Evolutionary conservation across 2,797 vertebrate genomes (phyloP), one percentile per base, ranked within the genome.

Genomic region (Rachycentron canadum): DNA sequence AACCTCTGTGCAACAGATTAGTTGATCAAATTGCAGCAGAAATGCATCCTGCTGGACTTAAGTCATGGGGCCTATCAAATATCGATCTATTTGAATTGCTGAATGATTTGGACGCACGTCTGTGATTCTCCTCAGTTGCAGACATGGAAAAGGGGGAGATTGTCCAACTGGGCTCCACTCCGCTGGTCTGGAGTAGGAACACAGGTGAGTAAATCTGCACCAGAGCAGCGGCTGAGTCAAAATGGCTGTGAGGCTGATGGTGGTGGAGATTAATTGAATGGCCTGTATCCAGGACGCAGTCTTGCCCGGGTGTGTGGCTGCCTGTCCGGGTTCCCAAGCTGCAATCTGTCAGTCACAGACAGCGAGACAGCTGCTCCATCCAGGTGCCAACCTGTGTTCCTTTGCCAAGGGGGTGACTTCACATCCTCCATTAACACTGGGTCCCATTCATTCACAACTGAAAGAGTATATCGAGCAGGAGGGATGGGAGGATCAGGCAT

Each of bases 381-480:
- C 91, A 92, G 90, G 90, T 91, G 92, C 86, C 88, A 86, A 73
- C 69, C 83, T 86, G 76, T 90, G 84, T 77, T 88, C 66, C 55
- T 41, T 23, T 81, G 88, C 90, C 90, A 92, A 75, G 32, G 50
- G 25, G 52, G 78, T 93, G 92, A 92, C 87, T 91, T 90, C 90
- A 93, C 83, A 82, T 90, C 89, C 83, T 89, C 87, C 78, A 58
- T 70, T 56, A 81, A 83, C 87, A 91, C 84, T 78, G 84, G 69
- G 78, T 70, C 74, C 72, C 76, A 91, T 90, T 91, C 77, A 88
- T 84, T 82, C 79, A 77, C 43, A 61, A 41, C 73, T 61, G 74
- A 79, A 76, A 75, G 79, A 78, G 79, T 70, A 71, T 49, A 83
- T 84, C 45, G 28, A 66, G 64, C 40, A 58, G 58, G 67, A 76